phyloP scores from a whole-genome alignment of 2,113 vertebrate genomes.

The Struthidea cinerea region DNA sequence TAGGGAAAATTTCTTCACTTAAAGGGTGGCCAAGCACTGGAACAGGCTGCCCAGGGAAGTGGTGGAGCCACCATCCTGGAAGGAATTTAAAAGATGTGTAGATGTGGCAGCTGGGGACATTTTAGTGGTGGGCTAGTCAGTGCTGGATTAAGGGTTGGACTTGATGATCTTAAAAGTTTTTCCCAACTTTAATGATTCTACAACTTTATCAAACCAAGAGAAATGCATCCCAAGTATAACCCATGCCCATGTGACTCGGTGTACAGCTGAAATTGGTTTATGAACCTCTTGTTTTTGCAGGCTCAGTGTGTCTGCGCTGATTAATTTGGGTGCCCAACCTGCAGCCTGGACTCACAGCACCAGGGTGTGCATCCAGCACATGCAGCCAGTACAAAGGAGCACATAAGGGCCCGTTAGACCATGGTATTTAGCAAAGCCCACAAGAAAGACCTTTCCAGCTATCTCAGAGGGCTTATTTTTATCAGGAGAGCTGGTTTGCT shows the following conservation, averaged over 20 bases:
- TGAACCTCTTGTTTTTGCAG: neutral
- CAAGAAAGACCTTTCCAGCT: neutral
- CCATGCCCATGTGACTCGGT: fast-evolving
- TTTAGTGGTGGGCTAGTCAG: neutral
- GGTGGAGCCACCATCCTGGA: neutral
- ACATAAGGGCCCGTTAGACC: neutral
- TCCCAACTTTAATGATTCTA: neutral
- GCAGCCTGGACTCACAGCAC: neutral
- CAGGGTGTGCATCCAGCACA: neutral
- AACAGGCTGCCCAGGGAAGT: neutral
- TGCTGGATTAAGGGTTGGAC: neutral
- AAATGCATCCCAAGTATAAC: neutral
- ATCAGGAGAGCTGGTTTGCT: neutral
- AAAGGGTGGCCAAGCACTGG: fast-evolving
- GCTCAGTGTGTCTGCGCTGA: neutral
- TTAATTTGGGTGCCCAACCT: neutral
- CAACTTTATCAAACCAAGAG: neutral
- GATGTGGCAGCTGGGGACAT: neutral
- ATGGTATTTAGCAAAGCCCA: neutral
- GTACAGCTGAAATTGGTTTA: neutral
- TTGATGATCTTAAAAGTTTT: neutral
- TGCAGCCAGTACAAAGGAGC: neutral
- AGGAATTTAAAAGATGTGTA: neutral
- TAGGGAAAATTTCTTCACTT: neutral
- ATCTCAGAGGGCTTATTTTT: neutral